Conservation (phyloP, 1,140 invertebrate species). For the Procambarus virginalis region DNA sequence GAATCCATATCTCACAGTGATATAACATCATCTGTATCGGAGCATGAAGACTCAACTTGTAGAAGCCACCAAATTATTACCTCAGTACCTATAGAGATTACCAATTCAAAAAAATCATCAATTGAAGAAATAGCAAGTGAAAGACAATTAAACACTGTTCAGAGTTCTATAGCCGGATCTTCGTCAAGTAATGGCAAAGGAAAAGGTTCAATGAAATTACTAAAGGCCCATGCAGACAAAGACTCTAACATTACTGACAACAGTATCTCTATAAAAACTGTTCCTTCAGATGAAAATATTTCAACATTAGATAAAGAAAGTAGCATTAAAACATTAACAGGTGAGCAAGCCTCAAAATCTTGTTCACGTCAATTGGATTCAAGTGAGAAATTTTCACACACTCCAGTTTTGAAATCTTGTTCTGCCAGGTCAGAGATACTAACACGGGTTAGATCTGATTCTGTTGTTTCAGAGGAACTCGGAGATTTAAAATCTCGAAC, state of each 20-base stretch:
- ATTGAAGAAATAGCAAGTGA: not conserved
- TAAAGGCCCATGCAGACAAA: not conserved
- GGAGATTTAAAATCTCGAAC: not conserved
- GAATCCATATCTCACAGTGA: slow-evolving; percentile 54
- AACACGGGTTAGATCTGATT: slow-evolving; percentile 1
- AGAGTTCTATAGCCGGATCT: not conserved
- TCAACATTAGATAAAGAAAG: slow-evolving; percentile 7
- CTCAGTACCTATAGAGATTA: slow-evolving; percentile 24
- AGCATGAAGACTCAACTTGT: slow-evolving; percentile 22
- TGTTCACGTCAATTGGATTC: not conserved
- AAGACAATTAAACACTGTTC: not conserved
- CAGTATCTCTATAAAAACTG: slow-evolving; percentile 30
- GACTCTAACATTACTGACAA: slow-evolving; percentile 5
- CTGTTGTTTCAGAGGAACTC: slow-evolving; percentile 20
- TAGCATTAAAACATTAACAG: not conserved
- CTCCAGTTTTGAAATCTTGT: slow-evolving; percentile 6
- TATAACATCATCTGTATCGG: slow-evolving; percentile 50
- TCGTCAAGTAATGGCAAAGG: not conserved
- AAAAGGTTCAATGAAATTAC: not conserved
- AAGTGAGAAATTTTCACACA: slow-evolving; percentile 26
- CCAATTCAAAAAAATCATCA: slow-evolving; percentile 3
- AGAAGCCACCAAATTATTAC: slow-evolving; percentile 11
- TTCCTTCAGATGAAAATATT: not conserved
- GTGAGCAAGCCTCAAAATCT: slow-evolving; percentile 26
- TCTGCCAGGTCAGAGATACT: not conserved